A percentile compares a stretch with the other conserved stretches of the same genome.
These are phyloP conservation scores for Eupithecia abbreviata DNA, from an alignment of 2,888 invertebrate genomes.

Conservation along the genomic window DNA sequence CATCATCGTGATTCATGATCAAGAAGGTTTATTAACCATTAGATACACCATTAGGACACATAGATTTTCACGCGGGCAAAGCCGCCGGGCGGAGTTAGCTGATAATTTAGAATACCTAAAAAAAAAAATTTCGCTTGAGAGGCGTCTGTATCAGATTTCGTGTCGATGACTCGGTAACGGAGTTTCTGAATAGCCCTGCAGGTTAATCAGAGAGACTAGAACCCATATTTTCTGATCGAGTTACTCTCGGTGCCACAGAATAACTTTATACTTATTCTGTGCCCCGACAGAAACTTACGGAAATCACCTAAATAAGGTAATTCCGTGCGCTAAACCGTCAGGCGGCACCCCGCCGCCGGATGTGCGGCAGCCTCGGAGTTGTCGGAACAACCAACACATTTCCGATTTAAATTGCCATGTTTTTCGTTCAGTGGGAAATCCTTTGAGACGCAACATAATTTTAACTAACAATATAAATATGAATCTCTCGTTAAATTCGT, in stretches of 20 bases:
- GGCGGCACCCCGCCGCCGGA: constrained; percentile 47
- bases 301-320: constrained; percentile 56
- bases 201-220: background rate
- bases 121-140: too few species aligned
- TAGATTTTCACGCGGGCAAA: too few species aligned
- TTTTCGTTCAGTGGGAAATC: constrained; percentile 48
- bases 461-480: background rate
- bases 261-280: background rate
- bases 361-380: constrained; percentile 51
- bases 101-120: too few species aligned
- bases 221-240: background rate
- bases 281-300: constrained; percentile 6
- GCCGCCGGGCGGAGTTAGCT: too few species aligned
- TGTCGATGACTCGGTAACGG: too few species aligned
- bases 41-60: too few species aligned
- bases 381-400: constrained; percentile 59
- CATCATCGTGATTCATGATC: too few species aligned
- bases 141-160: too few species aligned
- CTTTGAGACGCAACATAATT: background rate
- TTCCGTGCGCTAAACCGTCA: constrained; percentile 47
- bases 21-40: too few species aligned
- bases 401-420: constrained; percentile 70
- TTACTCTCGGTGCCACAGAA: background rate
- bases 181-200: too few species aligned
- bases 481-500: background rate